phyloP scores from a whole-genome alignment of 35 echinoderm and acorn worm species.

The Lytechinus variegatus region DNA sequence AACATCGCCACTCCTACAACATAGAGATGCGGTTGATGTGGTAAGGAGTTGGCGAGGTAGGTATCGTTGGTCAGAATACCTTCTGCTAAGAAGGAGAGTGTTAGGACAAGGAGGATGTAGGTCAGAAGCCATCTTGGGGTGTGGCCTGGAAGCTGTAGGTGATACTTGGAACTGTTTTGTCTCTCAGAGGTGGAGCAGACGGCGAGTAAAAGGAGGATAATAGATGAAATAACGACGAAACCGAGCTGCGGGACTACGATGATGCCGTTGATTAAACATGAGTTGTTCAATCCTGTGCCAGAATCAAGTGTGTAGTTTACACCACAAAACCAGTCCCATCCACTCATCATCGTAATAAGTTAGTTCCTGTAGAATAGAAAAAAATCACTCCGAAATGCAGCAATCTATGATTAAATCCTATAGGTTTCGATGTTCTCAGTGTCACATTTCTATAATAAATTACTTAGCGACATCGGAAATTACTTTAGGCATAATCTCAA shows the following conservation, averaged over 20 bases:
- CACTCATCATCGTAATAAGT: not conserved
- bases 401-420: no score
- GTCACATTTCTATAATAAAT: no score
- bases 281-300: not conserved
- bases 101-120: not conserved
- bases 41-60: not conserved
- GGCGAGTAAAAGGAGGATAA: not conserved
- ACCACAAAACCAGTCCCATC: constrained; percentile 50
- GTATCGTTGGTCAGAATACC: constrained; percentile 61
- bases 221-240: not conserved
- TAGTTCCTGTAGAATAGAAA: not conserved
- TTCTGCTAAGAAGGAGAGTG: constrained; percentile 53
- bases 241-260: not conserved
- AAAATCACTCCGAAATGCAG: not conserved
- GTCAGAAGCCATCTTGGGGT: constrained; percentile 29
- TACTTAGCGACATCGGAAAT: no score
- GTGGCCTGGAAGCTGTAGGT: constrained; percentile 29
- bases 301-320: constrained; percentile 43
- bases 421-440: no score
- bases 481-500: no score
- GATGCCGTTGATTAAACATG: constrained; percentile 33
- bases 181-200: not conserved
- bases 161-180: not conserved
- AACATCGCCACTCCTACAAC: constrained; percentile 20
- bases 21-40: constrained; percentile 62